A percentile compares a stretch with the other conserved stretches of the same genome.
Conservation (phyloP, 2,113 vertebrate species). For the Pica pica region DNA sequence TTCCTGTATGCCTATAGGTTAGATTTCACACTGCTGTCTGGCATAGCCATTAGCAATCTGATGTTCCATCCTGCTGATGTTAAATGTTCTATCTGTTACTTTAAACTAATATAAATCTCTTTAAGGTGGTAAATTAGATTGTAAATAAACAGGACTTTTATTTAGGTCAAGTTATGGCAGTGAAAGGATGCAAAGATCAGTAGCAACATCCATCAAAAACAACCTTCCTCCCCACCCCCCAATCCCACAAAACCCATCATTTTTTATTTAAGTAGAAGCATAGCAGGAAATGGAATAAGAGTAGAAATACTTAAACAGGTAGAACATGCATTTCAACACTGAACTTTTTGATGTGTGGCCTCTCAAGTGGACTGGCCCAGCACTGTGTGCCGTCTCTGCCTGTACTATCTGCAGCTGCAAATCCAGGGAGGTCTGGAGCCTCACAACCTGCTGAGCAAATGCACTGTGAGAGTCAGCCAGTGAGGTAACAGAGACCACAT, state of each 20-base stretch:
- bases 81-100: neutral
- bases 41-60: neutral
- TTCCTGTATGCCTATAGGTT: neutral
- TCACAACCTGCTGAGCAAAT: neutral
- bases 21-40: neutral
- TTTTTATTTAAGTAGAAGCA: neutral
- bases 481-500: fast-evolving
- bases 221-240: fast-evolving
- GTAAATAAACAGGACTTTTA: neutral
- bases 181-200: neutral
- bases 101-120: neutral
- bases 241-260: fast-evolving
- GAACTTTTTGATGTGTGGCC: neutral
- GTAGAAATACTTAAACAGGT: neutral
- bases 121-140: neutral
- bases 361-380: neutral
- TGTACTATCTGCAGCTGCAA: neutral
- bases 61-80: neutral
- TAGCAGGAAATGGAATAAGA: neutral
- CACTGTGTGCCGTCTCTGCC: neutral
- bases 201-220: neutral
- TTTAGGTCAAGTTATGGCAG: neutral
- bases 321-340: neutral
- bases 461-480: neutral
- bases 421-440: neutral